Base-by-base conservation (phyloP, 1,140 invertebrate genomes). In the Penaeus vannamei region DNA sequence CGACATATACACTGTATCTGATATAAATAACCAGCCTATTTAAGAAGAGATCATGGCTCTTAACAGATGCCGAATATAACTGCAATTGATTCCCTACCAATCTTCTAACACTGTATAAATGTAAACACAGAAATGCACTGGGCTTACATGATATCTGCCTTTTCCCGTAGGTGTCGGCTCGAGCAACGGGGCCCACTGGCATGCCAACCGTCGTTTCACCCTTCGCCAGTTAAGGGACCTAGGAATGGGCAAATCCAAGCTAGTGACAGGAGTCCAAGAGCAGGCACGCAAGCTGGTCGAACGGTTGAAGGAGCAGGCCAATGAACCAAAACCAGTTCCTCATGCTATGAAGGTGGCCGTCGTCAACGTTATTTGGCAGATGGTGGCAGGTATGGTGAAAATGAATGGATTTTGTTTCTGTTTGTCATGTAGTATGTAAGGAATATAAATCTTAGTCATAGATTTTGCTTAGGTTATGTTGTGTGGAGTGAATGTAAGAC, bases 351-450 rank as follows among this genome's bases (percentile, higher is more conserved):
- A 69, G 17, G n/a, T 83, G 7, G 80, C 86, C 1, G n/a, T 69
- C 29, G 42, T 87, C 12, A 87, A 87, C 36, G 86, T 87, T 17
- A 81, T 87, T 19, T 87, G 86, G 86, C 79, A 87, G 32, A 82
- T 87, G 79, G 53, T 69, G 7, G 77, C 86, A 26, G 62, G 86
- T 87, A 46, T 22, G 77, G 7, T 3, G 53, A 17, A 1, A 10
- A 12, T 53, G 53, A 14, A 14, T 14, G 10, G 17, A 53, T 53
- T 17, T 53, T 53, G 17, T 12, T 53, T 53, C 53, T 14, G 10
- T 53, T 53, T 46, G 42, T 5, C 10, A 53, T 53, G 17, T 12
- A 14, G 0, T 53, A 12, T 17, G 14, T 3, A 14, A 8, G 3
- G 8, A 10, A 14, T 53, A 8, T 53, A 53, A 53, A 12, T 53